phyloP scores from a whole-genome alignment of 2,113 vertebrate species.

The Psilopsiagon aurifrons region DNA sequence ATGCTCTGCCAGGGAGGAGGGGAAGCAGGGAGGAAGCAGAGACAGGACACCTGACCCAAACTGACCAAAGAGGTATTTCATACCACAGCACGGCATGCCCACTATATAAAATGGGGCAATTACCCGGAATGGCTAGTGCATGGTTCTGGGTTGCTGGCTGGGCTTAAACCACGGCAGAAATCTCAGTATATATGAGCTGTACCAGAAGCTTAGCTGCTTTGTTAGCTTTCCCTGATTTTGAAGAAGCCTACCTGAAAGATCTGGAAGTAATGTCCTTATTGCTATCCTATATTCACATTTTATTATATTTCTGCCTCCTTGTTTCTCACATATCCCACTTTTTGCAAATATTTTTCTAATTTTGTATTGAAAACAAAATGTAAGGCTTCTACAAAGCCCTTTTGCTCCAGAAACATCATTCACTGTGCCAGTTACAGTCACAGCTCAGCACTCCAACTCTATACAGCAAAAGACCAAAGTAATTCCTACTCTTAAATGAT shows the following conservation, averaged over 20 bases:
- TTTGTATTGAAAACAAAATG: not conserved
- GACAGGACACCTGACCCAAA: too few relatives aligned
- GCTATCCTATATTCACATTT: not conserved
- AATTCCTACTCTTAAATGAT: conserved; percentile 12
- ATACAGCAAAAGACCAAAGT: not conserved
- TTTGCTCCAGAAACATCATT: not conserved
- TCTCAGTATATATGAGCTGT: not conserved
- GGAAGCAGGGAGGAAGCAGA: too few relatives aligned
- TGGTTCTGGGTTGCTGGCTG: too few relatives aligned
- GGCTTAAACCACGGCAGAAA: not conserved
- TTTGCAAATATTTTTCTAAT: not conserved
- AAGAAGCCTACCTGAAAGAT: not conserved
- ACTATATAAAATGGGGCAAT: too few relatives aligned
- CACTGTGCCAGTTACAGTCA: not conserved
- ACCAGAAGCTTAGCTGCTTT: not conserved
- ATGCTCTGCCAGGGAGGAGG: too few relatives aligned
- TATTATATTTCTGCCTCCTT: not conserved
- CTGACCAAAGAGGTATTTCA: too few relatives aligned
- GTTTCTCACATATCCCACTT: not conserved
- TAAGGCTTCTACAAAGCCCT: not conserved
- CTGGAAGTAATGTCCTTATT: not conserved
- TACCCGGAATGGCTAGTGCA: too few relatives aligned
- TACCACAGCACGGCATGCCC: too few relatives aligned
- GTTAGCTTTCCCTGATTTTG: not conserved
- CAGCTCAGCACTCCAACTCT: not conserved